phyloP scores from a whole-genome alignment of 2,113 vertebrate species.

The Phaethon lepturus region DNA sequence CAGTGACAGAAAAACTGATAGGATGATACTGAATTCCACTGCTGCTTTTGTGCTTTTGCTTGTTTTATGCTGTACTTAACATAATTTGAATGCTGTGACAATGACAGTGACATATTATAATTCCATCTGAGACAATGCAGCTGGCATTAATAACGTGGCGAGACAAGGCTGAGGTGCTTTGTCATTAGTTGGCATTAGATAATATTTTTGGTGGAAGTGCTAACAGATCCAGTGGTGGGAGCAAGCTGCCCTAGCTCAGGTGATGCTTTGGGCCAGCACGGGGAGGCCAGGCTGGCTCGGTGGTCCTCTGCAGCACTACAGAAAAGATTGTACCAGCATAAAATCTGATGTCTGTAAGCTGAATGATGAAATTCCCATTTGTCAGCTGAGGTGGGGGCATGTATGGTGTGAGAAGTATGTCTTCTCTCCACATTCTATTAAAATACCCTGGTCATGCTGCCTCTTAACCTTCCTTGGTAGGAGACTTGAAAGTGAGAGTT shows the following conservation, averaged over 20 bases:
- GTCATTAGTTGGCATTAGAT: neutral
- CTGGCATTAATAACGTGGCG: slow-evolving; percentile 28
- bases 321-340: neutral
- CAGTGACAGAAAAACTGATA: neutral
- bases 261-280: neutral
- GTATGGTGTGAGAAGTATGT: neutral
- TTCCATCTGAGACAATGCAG: slow-evolving; percentile 40
- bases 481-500: neutral
- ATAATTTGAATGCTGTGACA: slow-evolving; percentile 28
- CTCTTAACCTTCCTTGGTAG: neutral
- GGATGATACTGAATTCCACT: neutral
- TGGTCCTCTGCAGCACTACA: neutral
- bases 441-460: neutral
- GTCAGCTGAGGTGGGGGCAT: neutral
- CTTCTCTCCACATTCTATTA: neutral
- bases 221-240: neutral
- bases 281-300: neutral
- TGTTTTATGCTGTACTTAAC: slow-evolving; percentile 3
- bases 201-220: neutral
- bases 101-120: slow-evolving; percentile 7
- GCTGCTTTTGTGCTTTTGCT: slow-evolving; percentile 21
- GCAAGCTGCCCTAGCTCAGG: neutral
- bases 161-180: slow-evolving; percentile 15
- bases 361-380: neutral
- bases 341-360: neutral